Evolutionary conservation across 2,113 vertebrate genomes (phyloP), one percentile per base, ranked within the genome.

Genomic region (Myrmecophaga tridactyla): DNA sequence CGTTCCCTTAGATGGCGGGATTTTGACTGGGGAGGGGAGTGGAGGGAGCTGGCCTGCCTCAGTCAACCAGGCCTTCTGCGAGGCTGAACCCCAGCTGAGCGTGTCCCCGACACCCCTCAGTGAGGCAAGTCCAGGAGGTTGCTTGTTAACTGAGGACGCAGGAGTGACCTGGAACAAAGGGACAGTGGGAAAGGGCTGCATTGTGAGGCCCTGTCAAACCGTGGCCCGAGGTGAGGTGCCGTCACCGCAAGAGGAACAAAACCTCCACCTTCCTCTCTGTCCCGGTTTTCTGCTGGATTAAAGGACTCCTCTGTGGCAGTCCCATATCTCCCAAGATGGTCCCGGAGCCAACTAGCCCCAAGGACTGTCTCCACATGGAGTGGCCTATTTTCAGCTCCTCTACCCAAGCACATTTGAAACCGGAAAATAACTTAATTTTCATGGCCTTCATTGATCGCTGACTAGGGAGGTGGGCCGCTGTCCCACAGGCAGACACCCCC

Each of bases 381-480:
- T 8, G 56, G 84, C 83, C 96, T 97, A 94, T 97, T 98, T 98
- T 97, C 96, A 97, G 96, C 73, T 95, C 89, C 95, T 93, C 76
- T 90, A 95, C 46, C 95, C 73, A 53, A 70, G 92, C 95, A 72
- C 91, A 41, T 95, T 97, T 96, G 96, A 96, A 96, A 8, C 9
- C 86, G 94, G 96, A 98, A 92, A 96, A 95, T 69, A 96, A 96
- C 94, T 97, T 96, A 94, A 94, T 97, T 95, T 96, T 96, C 91
- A 95, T 95, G 60, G 86, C 94, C 96, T 69, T 93, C 94, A 91
- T 97, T 94, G 97, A 93, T 97, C 97, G 96, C 98, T 96, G 94
- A 96, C 83, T n/a, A n/a, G 85, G 95, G 80, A 87, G 80, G 7
- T 31, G 10, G 67, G 9, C 14, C 23, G 2, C 43, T 36, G 23